Base-by-base conservation (phyloP, 2,113 vertebrate species). In the Chunga burmeisteri region DNA sequence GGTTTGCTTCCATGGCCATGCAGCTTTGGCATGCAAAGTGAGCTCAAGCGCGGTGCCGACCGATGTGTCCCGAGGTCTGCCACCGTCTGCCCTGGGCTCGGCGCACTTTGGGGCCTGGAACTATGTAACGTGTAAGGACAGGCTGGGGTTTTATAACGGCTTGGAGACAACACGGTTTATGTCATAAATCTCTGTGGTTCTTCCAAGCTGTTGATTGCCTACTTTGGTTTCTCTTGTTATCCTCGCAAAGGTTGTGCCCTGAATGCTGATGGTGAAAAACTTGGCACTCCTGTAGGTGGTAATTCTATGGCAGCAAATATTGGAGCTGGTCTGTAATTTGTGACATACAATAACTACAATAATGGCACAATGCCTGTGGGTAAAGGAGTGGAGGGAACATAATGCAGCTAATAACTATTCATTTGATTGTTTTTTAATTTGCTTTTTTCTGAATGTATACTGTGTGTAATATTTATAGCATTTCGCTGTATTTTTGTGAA, bases 371-470 rank as follows among this genome's bases (percentile, higher is more conserved):
- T 71, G 92, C 55, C 68, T 74, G 26, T 78, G 83, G 55, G 93
- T 90, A 96, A 94, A 94, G 38, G 55, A 94, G 50, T 78, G 25
- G 16, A 93, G 55, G 11, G 44, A 86, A 83, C 72, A 88, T 90
- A 94, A 94, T 81, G 38, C 36, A 90, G 50, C n/a, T 94, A 96
- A 92, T 95, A 94, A 86, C 72, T 74, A 84, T 92, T 86, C 42
- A 79, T 84, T 92, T 86, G 55, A 73, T 74, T 59, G 38, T 3
- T 38, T 93, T 94, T 90, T 83, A 83, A 66, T 93, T 83, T 74
- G n/a, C 0, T 17, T 21, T 38, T 44, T 61, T 66, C 23, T 58
- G 11, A 68, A 80, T 50, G 18, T 47, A 65, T 34, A 50, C 7
- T 71, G 2, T 81, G 27, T 63, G 36, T 22, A 74, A 55, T 91